Percentiles rank a stretch among this genome's conserved stretches.
These are phyloP conservation scores for Pseudochirops cupreus DNA, from an alignment of 2,797 vertebrate genomes.

Conservation along the genomic window DNA sequence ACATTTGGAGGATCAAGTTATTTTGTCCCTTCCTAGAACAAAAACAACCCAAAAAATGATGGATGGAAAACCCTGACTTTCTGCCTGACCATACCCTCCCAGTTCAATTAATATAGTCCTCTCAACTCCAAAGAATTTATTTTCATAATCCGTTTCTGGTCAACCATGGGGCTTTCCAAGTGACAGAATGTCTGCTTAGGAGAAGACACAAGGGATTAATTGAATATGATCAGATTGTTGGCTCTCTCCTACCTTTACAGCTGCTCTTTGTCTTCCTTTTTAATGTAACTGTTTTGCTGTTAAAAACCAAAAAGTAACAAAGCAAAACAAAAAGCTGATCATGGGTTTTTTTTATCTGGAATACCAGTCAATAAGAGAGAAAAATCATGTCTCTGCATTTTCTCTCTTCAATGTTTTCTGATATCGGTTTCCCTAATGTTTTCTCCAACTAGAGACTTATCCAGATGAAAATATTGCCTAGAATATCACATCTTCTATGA, in stretches of 20 bases:
- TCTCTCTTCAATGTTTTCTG: conserved; percentile 31
- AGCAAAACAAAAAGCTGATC: background rate
- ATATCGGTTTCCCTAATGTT: conserved; percentile 39
- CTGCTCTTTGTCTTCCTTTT: conserved; percentile 59
- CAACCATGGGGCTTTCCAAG: conserved; percentile 59
- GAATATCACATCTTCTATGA: conserved; percentile 38
- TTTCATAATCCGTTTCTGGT: conserved; percentile 77
- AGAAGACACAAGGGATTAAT: conserved; percentile 57
- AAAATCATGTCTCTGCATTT: background rate
- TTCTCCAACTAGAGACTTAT: conserved; percentile 41
- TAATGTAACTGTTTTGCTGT: conserved; percentile 60
- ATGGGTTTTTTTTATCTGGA: background rate
- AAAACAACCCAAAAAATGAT: conserved; percentile 57
- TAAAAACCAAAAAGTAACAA: conserved; percentile 43
- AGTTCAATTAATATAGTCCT: conserved; percentile 63
- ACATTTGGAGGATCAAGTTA: conserved; percentile 77
- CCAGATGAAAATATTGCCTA: conserved; percentile 45
- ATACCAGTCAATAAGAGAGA: background rate
- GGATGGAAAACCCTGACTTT: conserved; percentile 43
- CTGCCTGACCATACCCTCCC: conserved; percentile 67
- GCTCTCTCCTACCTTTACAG: conserved; percentile 65
- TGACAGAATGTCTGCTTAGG: conserved; percentile 60
- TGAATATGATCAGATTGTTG: conserved; percentile 53
- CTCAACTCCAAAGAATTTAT: conserved; percentile 76
- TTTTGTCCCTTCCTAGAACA: conserved; percentile 75